Base-by-base conservation (phyloP, 2,797 vertebrate genomes). In the Lithobates pipiens region DNA sequence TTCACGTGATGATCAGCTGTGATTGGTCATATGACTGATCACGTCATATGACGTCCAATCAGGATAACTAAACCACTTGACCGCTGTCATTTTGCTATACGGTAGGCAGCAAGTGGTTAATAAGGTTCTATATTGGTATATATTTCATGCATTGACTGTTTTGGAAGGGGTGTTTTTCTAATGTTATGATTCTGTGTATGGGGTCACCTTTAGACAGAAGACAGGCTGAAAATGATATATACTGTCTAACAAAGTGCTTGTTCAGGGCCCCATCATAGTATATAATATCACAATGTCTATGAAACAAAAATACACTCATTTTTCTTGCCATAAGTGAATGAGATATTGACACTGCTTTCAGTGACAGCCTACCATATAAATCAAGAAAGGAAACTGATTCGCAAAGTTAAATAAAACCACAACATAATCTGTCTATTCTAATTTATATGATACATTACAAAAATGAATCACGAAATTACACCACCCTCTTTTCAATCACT, bases 371-470 rank as follows among this genome's bases (percentile, higher is more conserved):
- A 39, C 54, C 5, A 57, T 34, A n/a, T 34, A 36, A 63, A 39
- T 44, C 6, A 74, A 67, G 16, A 68, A 15, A n/a, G 11, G 68
- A 76, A 71, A 7, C 32, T 9, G 65, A 69, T 77, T 39, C 27
- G 46, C 74, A 76, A 70, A 54, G 70, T 84, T 39, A 77, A 83
- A 83, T 83, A 76, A 84, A 77, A 84, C 63, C 75, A 70, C 46
- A 73, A 72, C 61, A 76, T 57, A 76, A 80, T 86, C 73, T 79
- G 83, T 79, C 84, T 61, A 61, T 86, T 76, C 78, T 63, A 80
- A 86, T 86, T 80, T 86, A 76, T 61, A 68, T 34, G 32, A 69
- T 50, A 79, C 57, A 79, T 68, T 75, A 75, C 70, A 80, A 85
- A 85, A 81, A 39, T 70, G 32, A 61, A 76, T 69, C 75, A 27